A percentile compares a stretch with the other conserved stretches of the same genome.
These are phyloP conservation scores for Hirundo rustica DNA, from an alignment of 2,797 vertebrate genomes.

Conservation along the genomic window DNA sequence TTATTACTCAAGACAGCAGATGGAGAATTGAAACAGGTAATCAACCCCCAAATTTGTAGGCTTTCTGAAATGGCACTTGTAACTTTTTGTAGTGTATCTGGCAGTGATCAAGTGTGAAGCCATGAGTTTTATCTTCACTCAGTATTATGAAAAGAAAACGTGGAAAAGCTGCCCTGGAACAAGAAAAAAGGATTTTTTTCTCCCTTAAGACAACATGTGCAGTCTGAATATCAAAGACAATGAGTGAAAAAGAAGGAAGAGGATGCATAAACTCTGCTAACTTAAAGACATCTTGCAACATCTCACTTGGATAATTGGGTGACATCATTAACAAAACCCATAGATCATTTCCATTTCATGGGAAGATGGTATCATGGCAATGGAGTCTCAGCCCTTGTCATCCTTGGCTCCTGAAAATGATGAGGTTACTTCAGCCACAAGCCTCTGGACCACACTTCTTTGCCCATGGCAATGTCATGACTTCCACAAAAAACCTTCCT, in stretches of 20 bases:
- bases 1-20: not conserved
- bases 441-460: accelerated
- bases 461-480: not conserved
- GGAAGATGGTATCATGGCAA: not conserved
- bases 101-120: not conserved
- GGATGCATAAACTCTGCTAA: not conserved
- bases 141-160: not conserved
- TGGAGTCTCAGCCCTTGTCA: not conserved
- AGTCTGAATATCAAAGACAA: not conserved
- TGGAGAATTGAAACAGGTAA: not conserved
- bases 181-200: not conserved
- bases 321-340: not conserved
- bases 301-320: not conserved
- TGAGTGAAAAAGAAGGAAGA: not conserved
- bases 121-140: not conserved
- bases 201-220: not conserved
- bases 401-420: not conserved
- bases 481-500: not conserved
- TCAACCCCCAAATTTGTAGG: not conserved
- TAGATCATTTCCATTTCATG: not conserved
- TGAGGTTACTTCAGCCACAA: not conserved
- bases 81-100: not conserved
- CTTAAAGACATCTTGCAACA: not conserved
- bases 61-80: not conserved
- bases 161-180: not conserved